Conservation (phyloP, 1,140 invertebrate genomes). For the Sweltsa coloradensis region DNA sequence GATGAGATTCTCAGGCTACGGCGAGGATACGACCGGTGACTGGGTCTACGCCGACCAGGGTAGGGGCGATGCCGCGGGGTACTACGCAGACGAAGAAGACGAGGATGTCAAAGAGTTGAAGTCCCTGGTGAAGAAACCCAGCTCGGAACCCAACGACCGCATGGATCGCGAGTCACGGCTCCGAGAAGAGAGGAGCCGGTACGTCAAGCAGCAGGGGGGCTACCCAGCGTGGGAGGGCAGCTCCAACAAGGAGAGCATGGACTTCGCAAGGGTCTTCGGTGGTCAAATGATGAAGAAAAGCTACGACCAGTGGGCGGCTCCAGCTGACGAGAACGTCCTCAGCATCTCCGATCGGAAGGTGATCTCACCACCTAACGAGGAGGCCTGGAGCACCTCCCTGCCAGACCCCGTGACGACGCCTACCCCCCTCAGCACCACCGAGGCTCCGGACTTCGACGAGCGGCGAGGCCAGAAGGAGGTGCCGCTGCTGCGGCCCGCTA, state of each 20-base stretch:
- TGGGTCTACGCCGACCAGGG: slow-evolving; percentile 20
- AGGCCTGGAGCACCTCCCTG: too few species aligned
- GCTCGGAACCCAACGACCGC: not conserved
- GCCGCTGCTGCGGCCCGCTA: slow-evolving; percentile 41
- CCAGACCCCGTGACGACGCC: slow-evolving; percentile 16
- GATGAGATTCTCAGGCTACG: too few species aligned
- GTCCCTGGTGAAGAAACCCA: slow-evolving; percentile 31
- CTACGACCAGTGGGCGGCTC: slow-evolving; percentile 3
- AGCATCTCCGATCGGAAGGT: slow-evolving; percentile 17
- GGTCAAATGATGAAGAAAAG: not conserved
- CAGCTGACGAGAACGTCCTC: not conserved
- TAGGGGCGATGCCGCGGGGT: slow-evolving; percentile 15
- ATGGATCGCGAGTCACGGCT: not conserved
- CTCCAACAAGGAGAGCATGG: not conserved
- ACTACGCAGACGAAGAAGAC: slow-evolving; percentile 33
- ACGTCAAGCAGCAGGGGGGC: not conserved
- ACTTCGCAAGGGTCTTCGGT: not conserved
- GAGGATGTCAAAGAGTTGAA: slow-evolving; percentile 46
- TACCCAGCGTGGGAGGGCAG: not conserved
- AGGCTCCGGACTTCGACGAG: slow-evolving; percentile 14
- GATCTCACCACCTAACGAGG: slow-evolving; percentile 12
- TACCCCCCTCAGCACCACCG: slow-evolving; percentile 14
- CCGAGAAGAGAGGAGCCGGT: not conserved
- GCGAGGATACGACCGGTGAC: slow-evolving; percentile 32
- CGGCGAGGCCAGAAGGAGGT: slow-evolving; percentile 44